phyloP scores from a whole-genome alignment of 2,113 vertebrate species.

The Passer montanus region DNA sequence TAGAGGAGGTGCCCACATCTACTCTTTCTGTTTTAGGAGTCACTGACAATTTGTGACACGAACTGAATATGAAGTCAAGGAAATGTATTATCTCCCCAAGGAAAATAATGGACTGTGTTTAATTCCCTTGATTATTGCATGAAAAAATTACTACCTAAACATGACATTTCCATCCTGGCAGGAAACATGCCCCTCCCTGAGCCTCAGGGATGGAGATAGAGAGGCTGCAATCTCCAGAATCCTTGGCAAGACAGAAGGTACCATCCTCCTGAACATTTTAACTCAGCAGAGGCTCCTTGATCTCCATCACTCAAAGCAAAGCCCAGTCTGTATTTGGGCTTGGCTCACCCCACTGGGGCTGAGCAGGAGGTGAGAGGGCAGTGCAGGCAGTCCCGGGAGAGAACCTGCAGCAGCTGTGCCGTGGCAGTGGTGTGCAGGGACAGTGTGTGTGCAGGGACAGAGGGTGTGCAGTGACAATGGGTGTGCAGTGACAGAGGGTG shows the following conservation, averaged over 20 bases:
- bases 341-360: not conserved
- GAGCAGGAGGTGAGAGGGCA: not conserved
- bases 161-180: not conserved
- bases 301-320: not conserved
- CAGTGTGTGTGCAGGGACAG: no score
- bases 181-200: not conserved
- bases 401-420: accelerated
- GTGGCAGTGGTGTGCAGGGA: no score
- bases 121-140: not conserved
- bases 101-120: not conserved
- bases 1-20: not conserved
- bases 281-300: not conserved
- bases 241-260: not conserved
- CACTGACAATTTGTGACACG: not conserved
- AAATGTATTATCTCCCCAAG: not conserved
- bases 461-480: no score
- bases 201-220: not conserved
- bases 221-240: not conserved
- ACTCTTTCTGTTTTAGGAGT: not conserved
- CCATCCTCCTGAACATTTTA: not conserved
- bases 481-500: no score
- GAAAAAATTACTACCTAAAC: not conserved
- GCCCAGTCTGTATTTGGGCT: not conserved
- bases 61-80: not conserved
- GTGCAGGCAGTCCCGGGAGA: not conserved